Evolutionary conservation across 2,888 invertebrate genomes (phyloP).

Genomic region (Apamea epomidion): DNA sequence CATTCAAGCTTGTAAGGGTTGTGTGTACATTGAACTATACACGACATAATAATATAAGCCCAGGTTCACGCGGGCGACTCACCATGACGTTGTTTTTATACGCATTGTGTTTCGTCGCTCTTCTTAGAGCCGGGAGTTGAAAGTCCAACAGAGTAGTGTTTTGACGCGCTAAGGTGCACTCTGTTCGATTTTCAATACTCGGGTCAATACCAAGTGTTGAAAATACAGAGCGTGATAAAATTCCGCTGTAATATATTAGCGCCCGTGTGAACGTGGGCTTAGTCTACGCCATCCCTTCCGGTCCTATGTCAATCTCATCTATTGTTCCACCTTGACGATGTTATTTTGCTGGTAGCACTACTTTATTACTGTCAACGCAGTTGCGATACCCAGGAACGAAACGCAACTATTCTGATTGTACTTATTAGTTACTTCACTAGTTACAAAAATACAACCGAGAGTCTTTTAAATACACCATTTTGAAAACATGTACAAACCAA

Average conservation of each 20-base stretch:
- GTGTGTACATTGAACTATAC: constrained; percentile 1
- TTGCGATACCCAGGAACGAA: background rate
- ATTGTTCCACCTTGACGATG: constrained; percentile 40
- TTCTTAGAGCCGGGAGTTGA: background rate
- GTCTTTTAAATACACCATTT: background rate
- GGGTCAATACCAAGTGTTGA: background rate
- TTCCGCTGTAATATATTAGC: background rate
- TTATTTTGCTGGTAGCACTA: constrained; percentile 32
- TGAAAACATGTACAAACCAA: no score
- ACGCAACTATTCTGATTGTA: background rate
- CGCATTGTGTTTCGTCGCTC: background rate
- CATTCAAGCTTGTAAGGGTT: constrained; percentile 1
- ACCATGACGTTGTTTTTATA: background rate
- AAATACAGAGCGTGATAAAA: background rate
- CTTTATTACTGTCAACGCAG: constrained; percentile 15
- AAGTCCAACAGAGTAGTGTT: background rate
- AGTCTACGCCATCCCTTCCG: constrained; percentile 31
- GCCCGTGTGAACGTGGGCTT: background rate
- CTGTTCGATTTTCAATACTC: background rate
- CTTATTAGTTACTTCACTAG: background rate
- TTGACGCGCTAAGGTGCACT: background rate
- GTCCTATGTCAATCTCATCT: constrained; percentile 43
- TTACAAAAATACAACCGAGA: background rate
- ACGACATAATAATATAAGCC: background rate
- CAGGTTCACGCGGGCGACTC: background rate